Evolutionary conservation across 2,113 vertebrate species (phyloP).

Genomic region (Rhodinocichla rosea): DNA sequence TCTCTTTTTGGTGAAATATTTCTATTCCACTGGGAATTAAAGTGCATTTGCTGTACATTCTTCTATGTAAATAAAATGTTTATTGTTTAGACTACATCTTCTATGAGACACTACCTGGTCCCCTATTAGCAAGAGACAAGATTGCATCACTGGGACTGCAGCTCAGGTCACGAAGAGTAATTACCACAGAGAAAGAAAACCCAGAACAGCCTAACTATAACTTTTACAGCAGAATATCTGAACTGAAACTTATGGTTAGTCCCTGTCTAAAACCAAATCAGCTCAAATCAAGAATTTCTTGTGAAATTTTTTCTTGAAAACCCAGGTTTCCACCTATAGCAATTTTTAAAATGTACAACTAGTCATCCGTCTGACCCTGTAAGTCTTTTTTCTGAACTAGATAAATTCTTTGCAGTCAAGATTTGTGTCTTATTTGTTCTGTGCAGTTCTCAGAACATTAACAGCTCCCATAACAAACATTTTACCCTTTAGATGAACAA

Average conservation of each 20-base stretch:
- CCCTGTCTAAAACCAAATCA: not conserved
- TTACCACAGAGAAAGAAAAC: not conserved
- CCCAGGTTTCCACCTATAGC: not conserved
- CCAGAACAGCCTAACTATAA: not conserved
- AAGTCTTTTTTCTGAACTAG: not conserved
- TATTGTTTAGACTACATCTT: not conserved
- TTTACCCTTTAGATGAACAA: not conserved
- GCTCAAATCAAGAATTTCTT: not conserved
- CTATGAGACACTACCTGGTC: not conserved
- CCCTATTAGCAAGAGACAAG: not conserved
- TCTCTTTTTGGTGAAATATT: not conserved
- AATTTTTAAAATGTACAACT: not conserved
- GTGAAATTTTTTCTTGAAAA: not conserved
- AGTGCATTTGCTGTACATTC: not conserved
- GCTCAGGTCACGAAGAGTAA: not conserved
- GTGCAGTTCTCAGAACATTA: not conserved
- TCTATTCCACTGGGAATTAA: not conserved
- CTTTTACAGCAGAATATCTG: not conserved
- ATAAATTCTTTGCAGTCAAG: not conserved
- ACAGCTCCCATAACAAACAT: not conserved
- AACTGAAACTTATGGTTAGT: not conserved
- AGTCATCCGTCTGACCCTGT: not conserved
- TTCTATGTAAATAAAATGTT: not conserved
- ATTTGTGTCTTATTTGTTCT: not conserved
- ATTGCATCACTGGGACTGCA: not conserved